Evolutionary conservation across 2,113 vertebrate genomes (phyloP), one percentile per base, ranked within the genome.

Genomic region (Cnemophilus loriae): DNA sequence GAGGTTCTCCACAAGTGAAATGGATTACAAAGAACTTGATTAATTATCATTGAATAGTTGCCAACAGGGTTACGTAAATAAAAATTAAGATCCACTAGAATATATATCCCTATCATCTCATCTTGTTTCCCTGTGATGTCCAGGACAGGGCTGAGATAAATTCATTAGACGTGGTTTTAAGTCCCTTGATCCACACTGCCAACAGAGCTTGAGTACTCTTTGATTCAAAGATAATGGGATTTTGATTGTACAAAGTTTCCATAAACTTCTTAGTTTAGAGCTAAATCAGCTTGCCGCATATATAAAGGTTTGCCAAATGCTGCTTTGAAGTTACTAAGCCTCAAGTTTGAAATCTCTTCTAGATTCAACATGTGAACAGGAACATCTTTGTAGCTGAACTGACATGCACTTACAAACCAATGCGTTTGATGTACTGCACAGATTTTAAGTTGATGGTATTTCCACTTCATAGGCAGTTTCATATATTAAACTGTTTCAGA

Each of bases 181-280:
- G 42, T 81, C 27, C 52, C 87, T 57, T 64, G 71, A 83, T 88
- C 67, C 71, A 76, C 55, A 77, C 32, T n/a, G 42, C 55, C 83
- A 95, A 74, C 23, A 76, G 70, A 87, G 44, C 44, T 84, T 96
- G 79, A 76, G 22, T 57, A 76, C 10, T 82, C 78, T 89, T 82
- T 93, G 77, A 88, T 92, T 93, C 33, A 85, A 71, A 88, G 82
- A 87, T 85, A 96, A 90, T 33, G 46, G 44, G 64, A 56, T 80
- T 93, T 96, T 63, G 23, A 86, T 86, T 8, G 46, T 39, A 91
- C 59, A 61, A 87, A 91, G 67, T 90, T 96, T 94, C 63, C 79
- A 92, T 55, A 73, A 92, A 93, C 79, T 86, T 60, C 76, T 87
- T 89, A 77, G 59, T 84, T 92, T 46, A 77, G 50, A 83, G 50